Conservation (phyloP, 2,888 invertebrate species). For the Mesorhabditis spiculigera region DNA sequence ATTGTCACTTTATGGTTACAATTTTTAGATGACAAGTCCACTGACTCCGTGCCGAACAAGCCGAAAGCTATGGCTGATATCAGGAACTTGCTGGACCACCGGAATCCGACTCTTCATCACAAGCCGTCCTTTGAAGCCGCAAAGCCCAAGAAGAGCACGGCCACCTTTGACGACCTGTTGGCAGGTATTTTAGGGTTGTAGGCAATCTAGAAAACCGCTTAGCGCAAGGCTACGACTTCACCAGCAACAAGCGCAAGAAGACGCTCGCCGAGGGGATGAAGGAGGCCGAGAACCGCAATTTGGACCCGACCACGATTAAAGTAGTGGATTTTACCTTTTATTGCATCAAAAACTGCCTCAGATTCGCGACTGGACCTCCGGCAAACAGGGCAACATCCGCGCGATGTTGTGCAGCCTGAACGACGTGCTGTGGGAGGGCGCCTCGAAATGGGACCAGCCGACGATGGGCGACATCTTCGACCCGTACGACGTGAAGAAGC, state of each 20-base stretch:
- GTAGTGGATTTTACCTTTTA: conserved; percentile 45
- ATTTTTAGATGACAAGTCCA: too few relatives aligned
- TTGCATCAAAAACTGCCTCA: conserved; percentile 58
- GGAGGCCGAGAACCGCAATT: conserved; percentile 57
- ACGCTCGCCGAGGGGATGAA: conserved; percentile 62
- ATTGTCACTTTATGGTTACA: too few relatives aligned
- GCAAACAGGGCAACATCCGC: conserved; percentile 91
- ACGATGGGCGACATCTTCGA: conserved; percentile 92
- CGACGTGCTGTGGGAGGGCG: conserved; percentile 69
- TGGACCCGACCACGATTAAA: conserved; percentile 61
- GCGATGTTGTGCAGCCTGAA: conserved; percentile 90
- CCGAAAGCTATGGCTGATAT: too few relatives aligned
- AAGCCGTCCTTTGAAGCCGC: too few relatives aligned
- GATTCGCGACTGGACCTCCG: conserved; percentile 77
- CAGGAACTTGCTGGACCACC: too few relatives aligned
- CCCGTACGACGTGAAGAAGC: conserved; percentile 87
- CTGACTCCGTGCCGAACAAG: too few relatives aligned
- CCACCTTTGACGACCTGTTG: conserved; percentile 62
- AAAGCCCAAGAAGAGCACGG: too few relatives aligned
- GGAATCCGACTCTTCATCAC: too few relatives aligned
- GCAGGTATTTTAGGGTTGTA: too few relatives aligned
- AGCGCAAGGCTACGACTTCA: conserved; percentile 14
- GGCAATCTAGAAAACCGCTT: too few relatives aligned
- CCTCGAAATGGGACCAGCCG: conserved; percentile 80
- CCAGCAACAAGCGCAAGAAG: conserved; percentile 38